Evolutionary conservation across 2,113 vertebrate species (phyloP).

Genomic region (Loxodonta africana): DNA sequence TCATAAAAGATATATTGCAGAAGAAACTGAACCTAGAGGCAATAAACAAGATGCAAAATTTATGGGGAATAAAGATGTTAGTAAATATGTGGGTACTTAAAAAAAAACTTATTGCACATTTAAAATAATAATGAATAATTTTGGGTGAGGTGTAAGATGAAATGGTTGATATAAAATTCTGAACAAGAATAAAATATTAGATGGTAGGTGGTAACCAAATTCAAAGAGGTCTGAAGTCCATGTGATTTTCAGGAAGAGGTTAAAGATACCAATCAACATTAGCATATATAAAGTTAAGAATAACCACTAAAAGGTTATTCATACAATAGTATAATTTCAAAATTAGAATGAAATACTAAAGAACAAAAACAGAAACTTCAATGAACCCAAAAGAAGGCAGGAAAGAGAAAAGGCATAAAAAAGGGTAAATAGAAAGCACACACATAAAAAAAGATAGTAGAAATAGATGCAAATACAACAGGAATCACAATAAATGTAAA

Average conservation of each 20-base stretch:
- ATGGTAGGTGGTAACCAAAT: not conserved
- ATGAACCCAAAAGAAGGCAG: not conserved
- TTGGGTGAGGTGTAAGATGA: not conserved
- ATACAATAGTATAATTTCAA: slow-evolving; percentile 14
- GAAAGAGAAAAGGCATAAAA: not conserved
- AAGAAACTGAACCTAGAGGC: not conserved
- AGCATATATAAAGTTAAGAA: not conserved
- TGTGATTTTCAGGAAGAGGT: not conserved
- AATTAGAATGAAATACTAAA: not conserved
- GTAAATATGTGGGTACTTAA: not conserved
- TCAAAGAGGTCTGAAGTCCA: not conserved
- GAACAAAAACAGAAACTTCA: not conserved
- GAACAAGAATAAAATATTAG: not conserved
- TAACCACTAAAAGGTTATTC: not conserved
- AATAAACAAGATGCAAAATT: not conserved
- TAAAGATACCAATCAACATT: not conserved
- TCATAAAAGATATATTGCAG: not conserved
- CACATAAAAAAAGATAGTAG: too few species aligned
- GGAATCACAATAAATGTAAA: too few species aligned
- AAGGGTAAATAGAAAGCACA: not conserved
- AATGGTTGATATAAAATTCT: not conserved
- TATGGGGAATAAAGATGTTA: slow-evolving; percentile 3
- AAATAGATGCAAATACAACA: too few species aligned
- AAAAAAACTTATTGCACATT: slow-evolving; percentile 2
- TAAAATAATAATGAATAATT: slow-evolving; percentile 38